These are phyloP conservation scores for Capreolus pygargus DNA, from an alignment of 2,113 vertebrate genomes.

Conservation along the genomic window DNA sequence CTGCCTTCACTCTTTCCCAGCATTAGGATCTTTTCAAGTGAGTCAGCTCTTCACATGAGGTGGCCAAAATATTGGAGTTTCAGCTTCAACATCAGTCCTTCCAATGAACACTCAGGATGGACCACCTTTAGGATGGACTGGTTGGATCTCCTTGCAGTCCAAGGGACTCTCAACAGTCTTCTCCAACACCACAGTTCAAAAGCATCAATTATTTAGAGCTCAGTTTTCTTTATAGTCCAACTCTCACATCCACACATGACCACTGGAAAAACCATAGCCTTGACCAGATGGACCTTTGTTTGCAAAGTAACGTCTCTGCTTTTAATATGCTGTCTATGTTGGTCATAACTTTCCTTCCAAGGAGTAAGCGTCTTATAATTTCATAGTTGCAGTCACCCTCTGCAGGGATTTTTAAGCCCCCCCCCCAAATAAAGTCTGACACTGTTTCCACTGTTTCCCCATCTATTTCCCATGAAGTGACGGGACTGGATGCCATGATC, in stretches of 20 bases:
- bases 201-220: neutral
- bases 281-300: neutral
- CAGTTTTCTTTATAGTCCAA: neutral
- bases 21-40: neutral
- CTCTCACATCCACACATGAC: neutral
- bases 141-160: neutral
- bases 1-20: neutral
- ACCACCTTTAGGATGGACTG: neutral
- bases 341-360: neutral
- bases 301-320: neutral
- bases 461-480: neutral
- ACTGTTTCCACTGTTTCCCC: neutral
- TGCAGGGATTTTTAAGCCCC: neutral
- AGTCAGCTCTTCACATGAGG: neutral
- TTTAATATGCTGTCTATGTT: neutral
- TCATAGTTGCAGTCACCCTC: neutral
- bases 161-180: neutral
- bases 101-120: neutral
- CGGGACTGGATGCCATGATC: neutral
- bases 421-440: accelerated
- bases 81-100: neutral
- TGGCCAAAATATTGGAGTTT: neutral
- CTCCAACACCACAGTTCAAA: neutral
- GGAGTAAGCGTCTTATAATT: neutral
- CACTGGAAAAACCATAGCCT: neutral